A percentile compares a stretch with the other conserved stretches of the same genome.
phyloP scores from a whole-genome alignment of 2,797 vertebrate species.

The Danio tinwini region DNA sequence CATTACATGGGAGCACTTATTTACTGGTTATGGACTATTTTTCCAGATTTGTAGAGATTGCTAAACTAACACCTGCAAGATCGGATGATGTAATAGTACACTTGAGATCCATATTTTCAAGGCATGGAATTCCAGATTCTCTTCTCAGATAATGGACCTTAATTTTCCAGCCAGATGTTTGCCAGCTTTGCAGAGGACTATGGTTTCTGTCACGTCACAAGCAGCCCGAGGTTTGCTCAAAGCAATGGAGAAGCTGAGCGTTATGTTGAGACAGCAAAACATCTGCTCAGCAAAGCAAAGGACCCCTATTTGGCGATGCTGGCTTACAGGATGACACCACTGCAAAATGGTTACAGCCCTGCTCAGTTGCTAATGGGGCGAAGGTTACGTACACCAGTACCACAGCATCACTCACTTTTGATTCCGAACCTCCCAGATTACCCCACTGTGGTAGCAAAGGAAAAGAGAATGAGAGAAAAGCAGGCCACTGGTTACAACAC shows the following conservation, averaged over 20 bases:
- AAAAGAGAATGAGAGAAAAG: not conserved
- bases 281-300: not conserved
- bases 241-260: conserved; percentile 10
- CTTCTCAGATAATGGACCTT: not conserved
- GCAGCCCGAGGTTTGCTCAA: not conserved
- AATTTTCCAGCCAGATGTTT: not conserved
- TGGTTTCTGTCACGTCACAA: not conserved
- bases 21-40: no score
- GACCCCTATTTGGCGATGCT: not conserved
- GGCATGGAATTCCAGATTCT: no score
- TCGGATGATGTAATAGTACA: no score
- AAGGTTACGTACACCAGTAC: not conserved
- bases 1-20: no score
- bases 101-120: no score
- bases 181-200: not conserved
- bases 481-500: not conserved
- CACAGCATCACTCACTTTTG: not conserved
- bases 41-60: no score
- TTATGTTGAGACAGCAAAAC: not conserved
- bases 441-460: not conserved
- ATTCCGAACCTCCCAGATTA: not conserved
- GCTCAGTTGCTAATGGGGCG: not conserved
- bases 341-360: not conserved
- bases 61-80: no score
- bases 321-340: not conserved